Evolutionary conservation across 2,113 vertebrate species (phyloP).

Genomic region (Trematocara marginatum): DNA sequence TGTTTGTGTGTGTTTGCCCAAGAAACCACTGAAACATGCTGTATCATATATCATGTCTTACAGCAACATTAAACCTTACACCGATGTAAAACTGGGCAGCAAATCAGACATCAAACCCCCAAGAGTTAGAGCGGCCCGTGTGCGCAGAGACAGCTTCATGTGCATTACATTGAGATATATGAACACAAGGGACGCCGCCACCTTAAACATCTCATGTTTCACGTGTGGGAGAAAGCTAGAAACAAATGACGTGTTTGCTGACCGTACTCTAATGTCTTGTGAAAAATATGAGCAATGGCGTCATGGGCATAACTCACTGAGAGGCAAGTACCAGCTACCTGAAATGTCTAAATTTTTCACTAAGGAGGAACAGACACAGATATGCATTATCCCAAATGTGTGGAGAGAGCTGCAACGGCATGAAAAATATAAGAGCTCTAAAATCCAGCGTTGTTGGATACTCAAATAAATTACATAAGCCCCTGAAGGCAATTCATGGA

Average conservation of each 20-base stretch:
- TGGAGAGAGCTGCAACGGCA: background rate
- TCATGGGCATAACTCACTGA: slow-evolving; percentile 13
- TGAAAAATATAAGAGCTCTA: background rate
- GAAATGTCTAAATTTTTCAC: slow-evolving; percentile 17
- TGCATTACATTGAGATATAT: slow-evolving; percentile 49
- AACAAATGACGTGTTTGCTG: slow-evolving; percentile 35
- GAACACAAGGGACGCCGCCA: slow-evolving; percentile 2
- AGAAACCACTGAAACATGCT: slow-evolving; percentile 37
- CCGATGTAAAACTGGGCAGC: slow-evolving; percentile 40
- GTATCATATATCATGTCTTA: slow-evolving; percentile 50
- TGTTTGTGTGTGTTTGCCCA: slow-evolving; percentile 11
- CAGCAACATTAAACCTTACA: slow-evolving; percentile 57
- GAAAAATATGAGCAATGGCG: slow-evolving; percentile 31
- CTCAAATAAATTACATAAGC: background rate
- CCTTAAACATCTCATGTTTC: slow-evolving; percentile 38
- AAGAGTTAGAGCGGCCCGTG: slow-evolving; percentile 29
- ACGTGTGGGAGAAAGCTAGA: slow-evolving; percentile 38
- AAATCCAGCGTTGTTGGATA: background rate
- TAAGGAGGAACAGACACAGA: background rate
- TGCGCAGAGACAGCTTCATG: slow-evolving; percentile 39
- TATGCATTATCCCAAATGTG: background rate
- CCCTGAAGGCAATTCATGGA: background rate
- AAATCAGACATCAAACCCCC: slow-evolving; percentile 50
- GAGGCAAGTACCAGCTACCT: slow-evolving; percentile 30
- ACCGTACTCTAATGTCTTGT: slow-evolving; percentile 31